Evolutionary conservation across 2,113 vertebrate genomes (phyloP).

Genomic region (Sinosuthora webbiana): DNA sequence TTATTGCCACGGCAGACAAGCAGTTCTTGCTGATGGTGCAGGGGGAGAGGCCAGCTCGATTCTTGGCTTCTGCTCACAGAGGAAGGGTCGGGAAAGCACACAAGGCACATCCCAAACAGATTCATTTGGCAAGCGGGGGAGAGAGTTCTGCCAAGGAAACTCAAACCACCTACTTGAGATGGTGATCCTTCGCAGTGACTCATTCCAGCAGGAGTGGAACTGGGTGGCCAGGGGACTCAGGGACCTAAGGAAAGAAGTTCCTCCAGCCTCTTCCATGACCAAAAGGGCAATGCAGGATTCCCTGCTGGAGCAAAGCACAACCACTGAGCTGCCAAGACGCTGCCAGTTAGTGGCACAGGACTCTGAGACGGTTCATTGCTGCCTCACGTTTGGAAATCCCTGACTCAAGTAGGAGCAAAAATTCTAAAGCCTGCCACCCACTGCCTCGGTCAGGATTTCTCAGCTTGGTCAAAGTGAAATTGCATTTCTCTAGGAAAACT

Average conservation of each 20-base stretch:
- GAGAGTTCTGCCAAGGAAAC: not conserved
- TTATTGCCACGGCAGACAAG: not conserved
- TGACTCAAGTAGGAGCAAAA: not conserved
- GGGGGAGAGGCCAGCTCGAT: not conserved
- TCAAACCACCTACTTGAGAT: not conserved
- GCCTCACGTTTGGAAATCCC: not conserved
- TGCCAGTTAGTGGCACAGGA: accelerated
- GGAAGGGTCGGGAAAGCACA: not conserved
- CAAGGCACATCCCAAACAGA: not conserved
- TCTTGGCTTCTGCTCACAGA: not conserved
- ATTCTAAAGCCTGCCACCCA: not conserved
- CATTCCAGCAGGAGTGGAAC: not conserved
- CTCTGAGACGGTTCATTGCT: accelerated
- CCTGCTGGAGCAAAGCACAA: accelerated
- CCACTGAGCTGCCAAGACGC: accelerated
- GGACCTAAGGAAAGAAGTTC: accelerated
- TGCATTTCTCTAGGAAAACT: not conserved
- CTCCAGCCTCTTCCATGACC: not conserved
- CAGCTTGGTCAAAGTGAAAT: not conserved
- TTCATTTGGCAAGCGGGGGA: not conserved
- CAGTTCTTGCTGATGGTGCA: not conserved
- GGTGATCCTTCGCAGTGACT: not conserved
- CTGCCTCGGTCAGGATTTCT: not conserved
- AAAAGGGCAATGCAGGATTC: accelerated
- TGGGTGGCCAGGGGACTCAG: accelerated